phyloP scores from a whole-genome alignment of 2,797 vertebrate genomes.

The Alosa sapidissima region DNA sequence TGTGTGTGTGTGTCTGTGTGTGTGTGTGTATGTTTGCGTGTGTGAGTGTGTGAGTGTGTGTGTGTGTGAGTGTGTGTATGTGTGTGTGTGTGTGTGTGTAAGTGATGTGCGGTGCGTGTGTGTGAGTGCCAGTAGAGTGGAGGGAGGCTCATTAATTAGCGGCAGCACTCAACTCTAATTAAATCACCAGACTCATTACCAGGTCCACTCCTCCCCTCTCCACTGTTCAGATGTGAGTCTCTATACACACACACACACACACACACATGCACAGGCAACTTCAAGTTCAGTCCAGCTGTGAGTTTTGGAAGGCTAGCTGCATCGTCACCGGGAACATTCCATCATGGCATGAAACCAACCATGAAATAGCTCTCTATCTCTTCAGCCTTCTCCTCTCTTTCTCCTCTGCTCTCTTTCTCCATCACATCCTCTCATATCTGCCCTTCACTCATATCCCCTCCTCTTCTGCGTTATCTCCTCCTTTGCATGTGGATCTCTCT shows the following conservation, averaged over 20 bases:
- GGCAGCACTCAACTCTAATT: not conserved
- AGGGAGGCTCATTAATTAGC: not conserved
- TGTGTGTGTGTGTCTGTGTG: too few relatives aligned
- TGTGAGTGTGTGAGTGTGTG: too few relatives aligned
- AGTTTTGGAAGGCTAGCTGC: not conserved
- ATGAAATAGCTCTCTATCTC: not conserved
- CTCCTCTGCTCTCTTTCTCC: too few relatives aligned
- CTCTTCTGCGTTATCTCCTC: not conserved
- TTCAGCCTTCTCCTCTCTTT: not conserved
- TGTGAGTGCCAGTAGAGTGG: conserved; percentile 28
- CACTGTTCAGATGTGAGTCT: not conserved
- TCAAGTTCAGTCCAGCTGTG: not conserved
- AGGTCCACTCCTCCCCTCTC: not conserved
- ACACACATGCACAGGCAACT: too few relatives aligned
- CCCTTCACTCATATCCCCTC: not conserved
- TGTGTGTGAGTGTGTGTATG: too few relatives aligned
- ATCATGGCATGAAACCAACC: not conserved
- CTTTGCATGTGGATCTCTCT: not conserved
- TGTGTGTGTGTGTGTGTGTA: too few relatives aligned
- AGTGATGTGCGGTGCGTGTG: not conserved
- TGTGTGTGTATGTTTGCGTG: too few relatives aligned
- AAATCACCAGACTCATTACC: not conserved
- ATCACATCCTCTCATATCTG: not conserved
- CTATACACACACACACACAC: not conserved
- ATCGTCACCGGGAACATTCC: not conserved